phyloP scores from a whole-genome alignment of 2,797 vertebrate genomes.

The Gallinago stenura region DNA sequence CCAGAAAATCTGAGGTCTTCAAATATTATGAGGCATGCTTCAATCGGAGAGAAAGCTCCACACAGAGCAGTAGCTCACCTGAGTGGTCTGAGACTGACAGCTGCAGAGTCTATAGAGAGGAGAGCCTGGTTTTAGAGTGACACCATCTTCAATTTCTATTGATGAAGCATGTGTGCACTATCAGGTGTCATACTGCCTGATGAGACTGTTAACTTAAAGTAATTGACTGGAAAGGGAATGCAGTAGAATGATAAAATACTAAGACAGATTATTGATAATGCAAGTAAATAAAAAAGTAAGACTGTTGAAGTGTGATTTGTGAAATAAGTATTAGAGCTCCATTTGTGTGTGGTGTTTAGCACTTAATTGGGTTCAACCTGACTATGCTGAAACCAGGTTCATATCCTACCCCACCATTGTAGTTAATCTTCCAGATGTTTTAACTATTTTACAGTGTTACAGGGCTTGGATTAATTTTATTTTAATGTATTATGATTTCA shows the following conservation, averaged over 20 bases:
- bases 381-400: constrained; percentile 8
- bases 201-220: constrained; percentile 45
- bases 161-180: not conserved
- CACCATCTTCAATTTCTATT: not conserved
- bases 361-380: constrained; percentile 14
- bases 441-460: not conserved
- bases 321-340: constrained; percentile 20
- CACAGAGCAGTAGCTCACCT: not conserved
- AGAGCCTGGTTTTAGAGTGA: not conserved
- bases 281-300: constrained; percentile 38
- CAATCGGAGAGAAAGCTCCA: not conserved
- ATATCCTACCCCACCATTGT: not conserved
- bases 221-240: constrained; percentile 25
- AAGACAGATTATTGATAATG: constrained; percentile 33
- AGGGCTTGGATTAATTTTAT: not conserved
- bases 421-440: not conserved
- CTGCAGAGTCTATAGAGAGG: not conserved
- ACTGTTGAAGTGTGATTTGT: constrained; percentile 26
- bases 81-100: not conserved
- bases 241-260: constrained; percentile 30
- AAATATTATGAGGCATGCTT: not conserved
- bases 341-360: not conserved
- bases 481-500: constrained; percentile 5
- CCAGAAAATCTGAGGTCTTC: not conserved
- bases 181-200: not conserved